Evolutionary conservation across 2,797 vertebrate species (phyloP), one percentile per base, ranked within the genome.

Genomic region (Nannoperca obscura): DNA sequence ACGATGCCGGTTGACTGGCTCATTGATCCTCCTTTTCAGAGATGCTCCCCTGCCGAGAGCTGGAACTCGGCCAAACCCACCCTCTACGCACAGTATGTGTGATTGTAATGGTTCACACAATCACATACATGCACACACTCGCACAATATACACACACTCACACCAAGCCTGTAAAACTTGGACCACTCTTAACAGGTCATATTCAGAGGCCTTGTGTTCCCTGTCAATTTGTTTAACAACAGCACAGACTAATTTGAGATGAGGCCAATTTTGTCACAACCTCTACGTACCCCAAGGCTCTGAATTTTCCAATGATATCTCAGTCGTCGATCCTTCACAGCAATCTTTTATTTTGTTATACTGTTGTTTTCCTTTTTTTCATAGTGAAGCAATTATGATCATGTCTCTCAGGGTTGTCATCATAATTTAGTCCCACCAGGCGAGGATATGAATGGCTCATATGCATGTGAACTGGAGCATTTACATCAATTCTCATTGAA

Each of bases 21-120:
- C 92, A 93, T 93, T 92, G 91, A 91, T 93, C 81, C 73, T 93
- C 47, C 78, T 88, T 89, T 81, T 80, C 83, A 85, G 77, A 82
- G 76, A 86, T 20, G 34, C 54, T 76, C 81, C 83, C 84, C 78
- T 46, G 77, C 61, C 19, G 67, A 68, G 77, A 32, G 67, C 74
- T 91, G 86, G 79, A 86, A 76, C 58, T 61, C 22, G 11, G 78
- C 90, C 88, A 89, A 85, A 80, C 70, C 76, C 88, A 89, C 83
- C 82, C 76, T 80, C 82, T 1, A 52, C 1, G 55, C 74, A 58
- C 42, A 55, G 44, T 62, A 58, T 71, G 74, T 78, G 73, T 66
- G 62, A 83, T 64, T 61, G 79, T 80, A 86, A 90, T 80, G 57
- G 68, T 88, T 85, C 52, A 20, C 76, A 62, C 61, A 20, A 24